Conservation (phyloP, 2,888 invertebrate species). For the Agrotis ipsilon region DNA sequence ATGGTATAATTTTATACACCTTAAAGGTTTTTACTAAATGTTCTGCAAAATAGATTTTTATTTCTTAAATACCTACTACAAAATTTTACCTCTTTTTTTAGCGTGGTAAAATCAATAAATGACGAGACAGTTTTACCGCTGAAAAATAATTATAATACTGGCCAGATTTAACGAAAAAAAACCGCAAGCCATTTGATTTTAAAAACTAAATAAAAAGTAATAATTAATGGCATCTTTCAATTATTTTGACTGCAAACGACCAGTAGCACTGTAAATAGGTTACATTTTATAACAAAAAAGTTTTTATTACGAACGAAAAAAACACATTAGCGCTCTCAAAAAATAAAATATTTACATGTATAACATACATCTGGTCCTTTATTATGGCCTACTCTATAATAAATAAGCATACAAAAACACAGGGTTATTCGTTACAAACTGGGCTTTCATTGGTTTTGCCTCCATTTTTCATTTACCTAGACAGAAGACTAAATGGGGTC, state of each 20-base stretch:
- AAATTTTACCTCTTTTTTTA: no score
- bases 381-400: background rate
- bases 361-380: background rate
- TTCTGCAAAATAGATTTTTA: no score
- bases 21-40: no score
- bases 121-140: background rate
- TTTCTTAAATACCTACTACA: no score
- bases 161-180: background rate
- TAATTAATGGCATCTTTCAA: constrained; percentile 12
- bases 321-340: background rate
- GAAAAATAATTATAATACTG: background rate
- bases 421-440: constrained; percentile 6
- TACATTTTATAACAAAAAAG: background rate
- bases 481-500: constrained; percentile 45
- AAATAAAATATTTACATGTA: background rate
- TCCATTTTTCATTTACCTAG: constrained; percentile 45
- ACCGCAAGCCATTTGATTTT: background rate
- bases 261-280: background rate
- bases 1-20: no score
- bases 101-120: no score
- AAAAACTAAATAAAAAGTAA: constrained; percentile 8
- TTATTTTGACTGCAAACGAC: background rate
- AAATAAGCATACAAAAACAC: constrained; percentile 3
- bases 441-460: constrained; percentile 7
- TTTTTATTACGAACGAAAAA: background rate